Conservation (phyloP, 35 echinoderm and acorn worm species). For the Chiridota heheva region DNA sequence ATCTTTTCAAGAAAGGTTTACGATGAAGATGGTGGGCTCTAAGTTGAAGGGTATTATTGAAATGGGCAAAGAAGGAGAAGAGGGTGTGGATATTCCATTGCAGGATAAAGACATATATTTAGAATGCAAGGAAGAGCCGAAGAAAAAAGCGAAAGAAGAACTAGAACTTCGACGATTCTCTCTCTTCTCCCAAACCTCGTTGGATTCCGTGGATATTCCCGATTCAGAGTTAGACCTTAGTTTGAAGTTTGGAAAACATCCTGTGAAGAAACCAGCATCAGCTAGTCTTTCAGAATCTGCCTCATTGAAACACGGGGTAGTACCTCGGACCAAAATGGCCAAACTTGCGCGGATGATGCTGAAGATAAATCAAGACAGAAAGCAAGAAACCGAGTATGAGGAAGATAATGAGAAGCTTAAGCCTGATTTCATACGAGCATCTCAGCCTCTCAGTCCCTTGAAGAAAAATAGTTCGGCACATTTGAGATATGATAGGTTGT, state of each 20-base stretch:
- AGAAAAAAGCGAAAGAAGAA: not conserved
- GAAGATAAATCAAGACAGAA: slow-evolving; percentile 59
- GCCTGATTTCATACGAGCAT: not conserved
- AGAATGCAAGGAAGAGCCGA: not conserved
- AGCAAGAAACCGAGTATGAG: not conserved
- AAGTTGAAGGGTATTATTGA: slow-evolving; percentile 51
- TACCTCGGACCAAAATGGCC: slow-evolving; percentile 60
- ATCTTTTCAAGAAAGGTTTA: not conserved
- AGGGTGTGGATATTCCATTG: slow-evolving; percentile 12
- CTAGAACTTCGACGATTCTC: slow-evolving; percentile 22
- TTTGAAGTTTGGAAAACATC: not conserved
- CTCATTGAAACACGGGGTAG: not conserved
- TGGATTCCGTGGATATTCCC: slow-evolving; percentile 51
- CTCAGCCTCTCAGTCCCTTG: slow-evolving; percentile 25
- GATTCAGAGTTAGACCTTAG: slow-evolving; percentile 28
- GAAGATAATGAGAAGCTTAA: not conserved
- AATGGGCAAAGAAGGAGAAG: slow-evolving; percentile 7
- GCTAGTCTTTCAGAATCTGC: not conserved
- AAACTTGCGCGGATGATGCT: slow-evolving; percentile 76
- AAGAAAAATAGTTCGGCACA: not conserved
- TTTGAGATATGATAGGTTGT: not conserved
- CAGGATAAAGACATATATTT: slow-evolving; percentile 38
- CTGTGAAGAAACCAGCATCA: not conserved
- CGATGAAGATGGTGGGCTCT: slow-evolving; percentile 21
- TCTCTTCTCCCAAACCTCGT: slow-evolving; percentile 39